Evolutionary conservation across 2,113 vertebrate species (phyloP).

Genomic region (Vulpes lagopus): DNA sequence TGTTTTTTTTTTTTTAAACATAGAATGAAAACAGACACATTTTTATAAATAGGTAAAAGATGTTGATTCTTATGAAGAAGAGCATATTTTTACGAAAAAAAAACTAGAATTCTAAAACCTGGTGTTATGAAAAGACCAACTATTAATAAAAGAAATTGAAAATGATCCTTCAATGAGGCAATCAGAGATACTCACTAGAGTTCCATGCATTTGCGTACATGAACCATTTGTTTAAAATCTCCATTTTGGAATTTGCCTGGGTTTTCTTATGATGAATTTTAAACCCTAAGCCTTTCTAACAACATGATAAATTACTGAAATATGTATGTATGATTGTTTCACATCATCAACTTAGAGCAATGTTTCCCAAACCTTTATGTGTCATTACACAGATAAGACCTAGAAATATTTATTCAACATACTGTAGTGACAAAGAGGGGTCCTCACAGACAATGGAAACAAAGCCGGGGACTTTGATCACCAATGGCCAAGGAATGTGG

Average conservation of each 20-base stretch:
- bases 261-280: constrained; percentile 62
- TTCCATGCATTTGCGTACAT: constrained; percentile 44
- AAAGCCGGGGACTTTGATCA: not conserved
- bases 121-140: constrained; percentile 31
- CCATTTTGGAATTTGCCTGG: constrained; percentile 53
- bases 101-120: constrained; percentile 44
- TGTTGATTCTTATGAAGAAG: constrained; percentile 39
- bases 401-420: not conserved
- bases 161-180: constrained; percentile 57
- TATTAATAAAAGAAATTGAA: constrained; percentile 51
- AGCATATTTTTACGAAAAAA: constrained; percentile 61
- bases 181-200: constrained; percentile 63
- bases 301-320: constrained; percentile 74
- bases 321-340: constrained; percentile 51
- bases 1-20: not conserved
- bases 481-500: not conserved
- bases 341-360: not conserved
- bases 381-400: not conserved
- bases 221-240: constrained; percentile 37
- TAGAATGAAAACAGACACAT: not conserved
- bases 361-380: not conserved
- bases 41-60: constrained; percentile 56
- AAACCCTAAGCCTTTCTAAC: constrained; percentile 63
- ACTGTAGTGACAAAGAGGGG: not conserved
- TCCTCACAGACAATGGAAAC: not conserved